These are phyloP conservation scores for Nasonovia ribisnigri DNA, from an alignment of 2,888 invertebrate genomes.

Conservation along the genomic window DNA sequence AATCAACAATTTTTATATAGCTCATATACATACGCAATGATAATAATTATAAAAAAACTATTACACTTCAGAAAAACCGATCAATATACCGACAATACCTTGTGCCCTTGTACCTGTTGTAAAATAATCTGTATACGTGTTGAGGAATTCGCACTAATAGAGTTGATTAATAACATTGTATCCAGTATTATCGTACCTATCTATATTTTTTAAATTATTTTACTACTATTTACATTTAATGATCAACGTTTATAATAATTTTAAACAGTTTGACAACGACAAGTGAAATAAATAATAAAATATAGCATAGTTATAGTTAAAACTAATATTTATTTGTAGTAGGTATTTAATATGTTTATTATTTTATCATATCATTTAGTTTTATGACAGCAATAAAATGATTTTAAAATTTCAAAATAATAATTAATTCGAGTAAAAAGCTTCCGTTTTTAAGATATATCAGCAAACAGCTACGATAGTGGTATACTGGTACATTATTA, in stretches of 20 bases:
- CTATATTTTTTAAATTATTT: neutral
- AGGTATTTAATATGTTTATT: neutral
- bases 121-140: neutral
- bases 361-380: neutral
- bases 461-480: neutral
- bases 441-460: neutral
- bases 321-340: neutral
- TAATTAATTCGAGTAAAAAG: neutral
- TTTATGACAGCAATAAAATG: neutral
- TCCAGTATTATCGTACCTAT: neutral
- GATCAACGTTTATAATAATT: neutral
- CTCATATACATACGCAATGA: neutral
- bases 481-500: neutral
- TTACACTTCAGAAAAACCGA: neutral
- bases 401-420: neutral
- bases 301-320: neutral
- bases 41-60: neutral
- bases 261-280: neutral
- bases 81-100: neutral
- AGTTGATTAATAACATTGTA: neutral
- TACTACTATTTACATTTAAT: neutral
- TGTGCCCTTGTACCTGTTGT: neutral
- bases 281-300: neutral
- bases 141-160: neutral
- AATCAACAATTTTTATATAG: neutral